Evolutionary conservation across 2,797 vertebrate species (phyloP).

Genomic region (Falco concolor): DNA sequence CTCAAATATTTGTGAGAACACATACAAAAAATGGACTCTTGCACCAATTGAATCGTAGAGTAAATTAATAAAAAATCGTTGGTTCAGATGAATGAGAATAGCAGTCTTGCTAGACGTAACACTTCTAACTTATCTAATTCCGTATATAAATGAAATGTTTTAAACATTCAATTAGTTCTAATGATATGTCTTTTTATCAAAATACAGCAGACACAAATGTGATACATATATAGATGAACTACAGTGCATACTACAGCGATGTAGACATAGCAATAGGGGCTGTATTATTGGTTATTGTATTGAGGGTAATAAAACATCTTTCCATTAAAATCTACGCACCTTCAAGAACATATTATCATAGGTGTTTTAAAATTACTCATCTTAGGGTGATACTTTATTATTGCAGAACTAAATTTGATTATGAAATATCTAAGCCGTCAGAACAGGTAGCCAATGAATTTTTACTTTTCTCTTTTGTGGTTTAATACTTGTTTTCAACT

Average conservation of each 20-base stretch:
- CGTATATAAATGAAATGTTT: background rate
- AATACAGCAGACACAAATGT: background rate
- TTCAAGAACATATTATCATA: background rate
- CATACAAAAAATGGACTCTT: background rate
- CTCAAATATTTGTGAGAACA: background rate
- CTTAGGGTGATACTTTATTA: background rate
- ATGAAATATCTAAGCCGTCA: background rate
- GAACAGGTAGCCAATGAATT: background rate
- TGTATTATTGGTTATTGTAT: background rate
- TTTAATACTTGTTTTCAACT: background rate
- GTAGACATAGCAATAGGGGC: background rate
- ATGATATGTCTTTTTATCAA: background rate
- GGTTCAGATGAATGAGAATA: background rate
- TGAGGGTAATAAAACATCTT: background rate
- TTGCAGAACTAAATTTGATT: background rate
- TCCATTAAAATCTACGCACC: background rate
- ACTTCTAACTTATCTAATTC: background rate
- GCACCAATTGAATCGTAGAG: background rate
- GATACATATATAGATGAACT: background rate
- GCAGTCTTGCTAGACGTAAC: background rate
- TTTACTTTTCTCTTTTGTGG: background rate
- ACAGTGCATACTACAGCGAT: background rate
- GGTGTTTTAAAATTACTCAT: background rate
- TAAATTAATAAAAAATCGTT: background rate
- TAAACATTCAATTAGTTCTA: background rate